These are phyloP conservation scores for Digitonthophagus gazella DNA, from an alignment of 2,888 invertebrate genomes.

Conservation along the genomic window DNA sequence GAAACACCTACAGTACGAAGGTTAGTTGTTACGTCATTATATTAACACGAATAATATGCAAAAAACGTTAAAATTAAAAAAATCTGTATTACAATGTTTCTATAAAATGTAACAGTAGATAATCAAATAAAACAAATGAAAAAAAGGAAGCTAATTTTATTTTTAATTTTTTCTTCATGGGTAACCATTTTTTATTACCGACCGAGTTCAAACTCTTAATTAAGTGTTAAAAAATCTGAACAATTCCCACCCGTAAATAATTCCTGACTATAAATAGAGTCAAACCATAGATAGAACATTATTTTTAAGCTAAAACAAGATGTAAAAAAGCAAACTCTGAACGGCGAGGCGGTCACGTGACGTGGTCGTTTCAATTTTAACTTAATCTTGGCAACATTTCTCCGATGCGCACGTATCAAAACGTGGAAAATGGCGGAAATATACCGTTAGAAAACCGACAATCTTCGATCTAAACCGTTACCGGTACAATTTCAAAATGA, in stretches of 20 bases:
- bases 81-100: no score
- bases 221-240: background rate
- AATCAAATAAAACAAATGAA: no score
- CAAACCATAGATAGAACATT: constrained; percentile 14
- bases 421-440: constrained; percentile 16
- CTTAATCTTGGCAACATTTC: constrained; percentile 26
- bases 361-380: constrained; percentile 24
- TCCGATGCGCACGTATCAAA: constrained; percentile 13
- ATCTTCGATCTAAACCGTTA: no score
- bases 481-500: background rate
- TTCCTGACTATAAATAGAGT: constrained; percentile 18
- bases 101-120: no score
- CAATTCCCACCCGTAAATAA: background rate
- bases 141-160: no score
- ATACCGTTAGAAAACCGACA: no score
- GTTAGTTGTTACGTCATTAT: background rate
- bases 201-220: no score
- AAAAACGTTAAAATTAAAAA: no score
- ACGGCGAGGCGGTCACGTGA: constrained; percentile 22
- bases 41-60: background rate
- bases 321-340: no score
- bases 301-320: constrained; percentile 20
- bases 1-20: background rate
- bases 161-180: no score
- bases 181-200: no score